Evolutionary conservation across 2,888 invertebrate genomes (phyloP).

Genomic region (Halictus quadricinctus): DNA sequence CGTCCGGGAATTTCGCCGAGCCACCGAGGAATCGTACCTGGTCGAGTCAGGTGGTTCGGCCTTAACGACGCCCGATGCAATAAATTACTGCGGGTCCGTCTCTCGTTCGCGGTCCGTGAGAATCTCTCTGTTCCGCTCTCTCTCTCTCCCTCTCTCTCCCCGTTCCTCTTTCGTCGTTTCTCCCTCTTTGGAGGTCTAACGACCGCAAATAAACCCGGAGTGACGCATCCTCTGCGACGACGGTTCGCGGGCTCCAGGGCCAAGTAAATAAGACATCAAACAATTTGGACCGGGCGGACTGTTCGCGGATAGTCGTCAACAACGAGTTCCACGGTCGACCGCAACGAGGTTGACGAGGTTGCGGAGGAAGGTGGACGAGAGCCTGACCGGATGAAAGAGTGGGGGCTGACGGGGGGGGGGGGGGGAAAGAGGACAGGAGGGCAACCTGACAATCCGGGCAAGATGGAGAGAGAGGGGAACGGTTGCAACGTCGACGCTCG

Average conservation of each 20-base stretch:
- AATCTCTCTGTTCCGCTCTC: not conserved
- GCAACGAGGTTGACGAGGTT: slow-evolving; percentile 63
- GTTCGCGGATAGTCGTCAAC: slow-evolving; percentile 63
- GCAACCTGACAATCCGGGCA: slow-evolving; percentile 13
- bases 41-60: slow-evolving; percentile 32
- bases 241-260: slow-evolving; percentile 42
- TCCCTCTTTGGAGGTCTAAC: slow-evolving; percentile 58
- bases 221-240: slow-evolving; percentile 69
- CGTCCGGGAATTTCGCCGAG: slow-evolving; percentile 21
- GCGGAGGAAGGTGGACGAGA: slow-evolving; percentile 61
- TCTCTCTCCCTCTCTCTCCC: not conserved
- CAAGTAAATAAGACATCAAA: slow-evolving; percentile 80
- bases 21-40: slow-evolving; percentile 26
- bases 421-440: slow-evolving; percentile 4
- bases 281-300: slow-evolving; percentile 72
- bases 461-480: slow-evolving; percentile 61
- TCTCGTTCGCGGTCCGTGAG: slow-evolving; percentile 6
- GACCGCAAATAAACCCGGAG: slow-evolving; percentile 75
- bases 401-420: not conserved
- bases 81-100: slow-evolving; percentile 56
- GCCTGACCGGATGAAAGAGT: slow-evolving; percentile 29
- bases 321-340: slow-evolving; percentile 57
- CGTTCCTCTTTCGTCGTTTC: slow-evolving; percentile 10
- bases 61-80: slow-evolving; percentile 36
- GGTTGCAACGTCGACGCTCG: slow-evolving; percentile 61